Percentiles rank a stretch among this genome's conserved stretches.
Evolutionary conservation across 1,140 invertebrate species (phyloP).

Genomic region (Cyclargus thomasi): DNA sequence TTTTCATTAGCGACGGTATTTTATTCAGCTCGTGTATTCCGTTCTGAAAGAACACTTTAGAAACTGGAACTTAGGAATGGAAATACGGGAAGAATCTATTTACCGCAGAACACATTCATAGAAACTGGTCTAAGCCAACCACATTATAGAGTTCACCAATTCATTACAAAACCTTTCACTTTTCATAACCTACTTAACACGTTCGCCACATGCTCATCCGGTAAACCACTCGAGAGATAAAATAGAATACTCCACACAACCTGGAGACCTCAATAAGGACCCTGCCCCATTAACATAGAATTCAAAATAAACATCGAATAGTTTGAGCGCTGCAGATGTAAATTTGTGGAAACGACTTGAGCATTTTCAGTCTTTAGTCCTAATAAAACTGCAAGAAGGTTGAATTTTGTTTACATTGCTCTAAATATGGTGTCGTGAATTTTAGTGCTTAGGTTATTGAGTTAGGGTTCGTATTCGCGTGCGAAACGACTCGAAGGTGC

Average conservation of each 20-base stretch:
- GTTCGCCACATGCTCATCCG: conserved; percentile 31
- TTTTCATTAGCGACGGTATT: not conserved
- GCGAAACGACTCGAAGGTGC: conserved; percentile 1
- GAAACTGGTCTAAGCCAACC: conserved; percentile 11
- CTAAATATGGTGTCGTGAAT: conserved; percentile 17
- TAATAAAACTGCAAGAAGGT: conserved; percentile 26
- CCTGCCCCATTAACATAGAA: conserved; percentile 10
- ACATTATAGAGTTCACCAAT: conserved; percentile 30
- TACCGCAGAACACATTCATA: conserved; percentile 1
- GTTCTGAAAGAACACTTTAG: not conserved
- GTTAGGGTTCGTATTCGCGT: conserved; percentile 19
- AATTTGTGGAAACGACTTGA: conserved; percentile 19
- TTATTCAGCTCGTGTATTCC: not conserved
- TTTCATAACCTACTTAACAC: conserved; percentile 42
- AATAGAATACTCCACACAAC: not conserved
- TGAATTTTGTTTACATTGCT: conserved; percentile 23
- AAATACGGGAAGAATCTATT: not conserved
- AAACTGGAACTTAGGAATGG: not conserved
- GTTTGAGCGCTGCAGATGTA: conserved; percentile 18
- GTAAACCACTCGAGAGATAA: conserved; percentile 32
- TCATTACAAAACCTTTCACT: conserved; percentile 45
- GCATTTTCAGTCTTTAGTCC: conserved; percentile 18
- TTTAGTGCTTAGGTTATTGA: not conserved
- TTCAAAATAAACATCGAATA: conserved; percentile 8
- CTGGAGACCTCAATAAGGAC: not conserved